Percentiles rank a stretch among this genome's conserved stretches.
These are phyloP conservation scores for Halcyon badia DNA, from an alignment of 2,797 vertebrate species.

Conservation along the genomic window DNA sequence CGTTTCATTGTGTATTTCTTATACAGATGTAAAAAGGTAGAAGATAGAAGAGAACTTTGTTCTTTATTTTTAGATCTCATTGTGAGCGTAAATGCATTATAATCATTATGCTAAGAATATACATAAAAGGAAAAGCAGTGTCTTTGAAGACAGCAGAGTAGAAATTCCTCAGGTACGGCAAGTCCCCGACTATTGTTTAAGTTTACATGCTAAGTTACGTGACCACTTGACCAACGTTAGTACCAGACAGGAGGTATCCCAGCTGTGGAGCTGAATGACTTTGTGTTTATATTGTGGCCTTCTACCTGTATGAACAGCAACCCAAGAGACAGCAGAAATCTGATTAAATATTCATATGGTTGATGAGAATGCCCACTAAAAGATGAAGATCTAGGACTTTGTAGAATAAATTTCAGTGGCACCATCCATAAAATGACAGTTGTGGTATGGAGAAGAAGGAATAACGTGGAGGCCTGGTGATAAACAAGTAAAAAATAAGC, in stretches of 20 bases:
- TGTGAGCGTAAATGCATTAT: not conserved
- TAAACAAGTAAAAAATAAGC: not conserved
- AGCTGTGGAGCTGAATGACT: not conserved
- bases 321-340: not conserved
- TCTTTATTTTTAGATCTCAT: not conserved
- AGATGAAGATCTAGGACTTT: not conserved
- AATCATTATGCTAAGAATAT: not conserved
- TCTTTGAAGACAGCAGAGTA: not conserved
- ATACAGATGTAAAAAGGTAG: not conserved
- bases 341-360: not conserved
- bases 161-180: not conserved
- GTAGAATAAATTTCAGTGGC: not conserved
- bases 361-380: not conserved
- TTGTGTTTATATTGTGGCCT: not conserved
- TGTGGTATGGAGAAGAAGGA: not conserved
- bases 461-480: not conserved
- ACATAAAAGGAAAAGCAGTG: not conserved
- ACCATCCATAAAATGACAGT: not conserved
- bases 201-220: not conserved
- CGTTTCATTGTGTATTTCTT: not conserved
- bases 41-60: not conserved
- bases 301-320: not conserved
- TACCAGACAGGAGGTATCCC: not conserved
- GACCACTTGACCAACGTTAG: not conserved
- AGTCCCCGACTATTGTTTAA: not conserved